phyloP scores from a whole-genome alignment of 2,797 vertebrate species.

The Distichodus sexfasciatus region DNA sequence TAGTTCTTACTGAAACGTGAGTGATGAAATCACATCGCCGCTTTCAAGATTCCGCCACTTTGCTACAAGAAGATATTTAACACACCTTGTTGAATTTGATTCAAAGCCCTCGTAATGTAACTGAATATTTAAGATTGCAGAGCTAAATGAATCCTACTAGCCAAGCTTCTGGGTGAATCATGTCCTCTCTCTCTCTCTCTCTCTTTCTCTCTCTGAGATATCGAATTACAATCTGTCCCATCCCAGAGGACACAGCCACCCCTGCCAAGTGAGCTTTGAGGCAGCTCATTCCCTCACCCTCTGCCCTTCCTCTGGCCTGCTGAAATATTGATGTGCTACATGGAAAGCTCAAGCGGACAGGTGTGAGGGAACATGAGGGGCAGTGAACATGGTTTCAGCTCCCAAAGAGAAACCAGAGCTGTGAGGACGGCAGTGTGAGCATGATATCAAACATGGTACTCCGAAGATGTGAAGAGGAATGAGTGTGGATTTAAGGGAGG shows the following conservation, averaged over 20 bases:
- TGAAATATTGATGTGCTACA: conserved; percentile 51
- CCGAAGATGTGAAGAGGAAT: conserved; percentile 14
- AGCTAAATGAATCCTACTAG: not conserved
- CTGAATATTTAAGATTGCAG: not conserved
- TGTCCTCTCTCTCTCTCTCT: too few relatives aligned
- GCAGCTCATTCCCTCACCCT: conserved; percentile 20
- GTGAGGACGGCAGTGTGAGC: conserved; percentile 31
- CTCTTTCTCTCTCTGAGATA: conserved; percentile 9
- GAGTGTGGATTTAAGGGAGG: not conserved
- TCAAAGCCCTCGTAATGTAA: not conserved
- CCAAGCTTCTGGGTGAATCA: conserved; percentile 5
- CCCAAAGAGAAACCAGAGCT: conserved; percentile 31
- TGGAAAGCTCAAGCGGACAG: conserved; percentile 43
- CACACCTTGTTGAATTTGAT: not conserved
- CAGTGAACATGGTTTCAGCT: conserved; percentile 35
- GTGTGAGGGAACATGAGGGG: conserved; percentile 42
- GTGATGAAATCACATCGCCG: not conserved
- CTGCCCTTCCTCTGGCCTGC: conserved; percentile 25
- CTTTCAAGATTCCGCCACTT: not conserved
- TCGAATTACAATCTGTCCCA: conserved; percentile 33
- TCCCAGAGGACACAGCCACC: conserved; percentile 7
- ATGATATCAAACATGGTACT: conserved; percentile 21
- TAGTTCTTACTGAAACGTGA: not conserved
- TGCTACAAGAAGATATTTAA: not conserved
- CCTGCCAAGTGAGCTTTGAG: not conserved